Percentiles rank a stretch among this genome's conserved stretches.
Conservation (phyloP, 2,113 vertebrate genomes). For the Tachysurus fulvidraco region DNA sequence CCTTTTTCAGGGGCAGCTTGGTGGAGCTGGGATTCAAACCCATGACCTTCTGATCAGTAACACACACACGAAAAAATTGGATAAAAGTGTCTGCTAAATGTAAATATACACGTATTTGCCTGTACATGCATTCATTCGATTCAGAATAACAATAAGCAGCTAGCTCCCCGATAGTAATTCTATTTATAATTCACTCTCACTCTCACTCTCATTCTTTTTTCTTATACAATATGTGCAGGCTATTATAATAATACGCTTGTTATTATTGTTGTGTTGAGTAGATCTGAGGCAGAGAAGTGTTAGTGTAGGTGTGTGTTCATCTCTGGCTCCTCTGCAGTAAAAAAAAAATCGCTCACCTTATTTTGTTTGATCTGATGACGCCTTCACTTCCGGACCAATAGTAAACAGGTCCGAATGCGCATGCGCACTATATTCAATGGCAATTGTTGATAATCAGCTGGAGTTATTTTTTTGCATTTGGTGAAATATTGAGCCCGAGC, state of each 20-base stretch:
- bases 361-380: conserved; percentile 60
- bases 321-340: not conserved
- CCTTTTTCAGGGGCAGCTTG: not conserved
- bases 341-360: conserved; percentile 52
- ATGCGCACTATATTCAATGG: conserved; percentile 70
- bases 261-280: not conserved
- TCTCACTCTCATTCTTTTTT: no score
- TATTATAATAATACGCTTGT: not conserved
- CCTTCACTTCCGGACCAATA: conserved; percentile 69
- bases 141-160: no score
- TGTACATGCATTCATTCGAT: no score
- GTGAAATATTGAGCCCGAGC: conserved; percentile 60
- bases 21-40: no score
- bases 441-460: conserved; percentile 89
- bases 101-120: no score
- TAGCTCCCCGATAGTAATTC: no score
- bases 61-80: no score
- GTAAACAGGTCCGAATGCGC: conserved; percentile 67
- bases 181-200: no score
- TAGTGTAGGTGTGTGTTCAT: not conserved
- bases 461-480: conserved; percentile 69
- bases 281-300: not conserved
- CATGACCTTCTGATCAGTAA: not conserved
- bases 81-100: no score
- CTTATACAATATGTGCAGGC: not conserved